Conservation (phyloP, 2,888 invertebrate genomes). For the Volucella zonaria region DNA sequence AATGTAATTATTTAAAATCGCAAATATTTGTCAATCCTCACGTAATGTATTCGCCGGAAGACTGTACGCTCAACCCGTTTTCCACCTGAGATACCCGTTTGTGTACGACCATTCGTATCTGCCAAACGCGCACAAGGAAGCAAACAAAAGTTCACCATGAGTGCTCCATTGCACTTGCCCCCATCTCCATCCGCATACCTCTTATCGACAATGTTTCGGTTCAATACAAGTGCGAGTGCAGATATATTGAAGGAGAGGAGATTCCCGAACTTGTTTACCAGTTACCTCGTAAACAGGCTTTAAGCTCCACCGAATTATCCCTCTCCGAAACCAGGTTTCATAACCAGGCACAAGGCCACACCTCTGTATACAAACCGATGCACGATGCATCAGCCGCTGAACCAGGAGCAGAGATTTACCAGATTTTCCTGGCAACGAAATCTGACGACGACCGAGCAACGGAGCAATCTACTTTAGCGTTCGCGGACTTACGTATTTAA, state of each 20-base stretch:
- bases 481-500: slow-evolving; percentile 25
- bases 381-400: slow-evolving; percentile 11
- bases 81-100: background rate
- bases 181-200: background rate
- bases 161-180: slow-evolving; percentile 49
- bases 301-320: slow-evolving; percentile 54
- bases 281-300: slow-evolving; percentile 52
- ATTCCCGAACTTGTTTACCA: slow-evolving; percentile 58
- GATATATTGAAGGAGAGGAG: slow-evolving; percentile 2
- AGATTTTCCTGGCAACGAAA: background rate
- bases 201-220: background rate
- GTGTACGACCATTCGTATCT: no score
- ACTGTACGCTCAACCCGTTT: background rate
- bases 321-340: slow-evolving; percentile 9
- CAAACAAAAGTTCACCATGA: slow-evolving; percentile 45
- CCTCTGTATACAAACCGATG: background rate
- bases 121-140: slow-evolving; percentile 14
- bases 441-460: background rate
- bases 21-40: slow-evolving; percentile 40
- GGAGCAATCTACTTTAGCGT: background rate
- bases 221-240: slow-evolving; percentile 44
- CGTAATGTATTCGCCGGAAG: background rate
- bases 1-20: slow-evolving; percentile 61
- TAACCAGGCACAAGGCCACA: slow-evolving; percentile 31
- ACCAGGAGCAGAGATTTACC: slow-evolving; percentile 14